Conservation (phyloP, 2,113 vertebrate species). For the Jaculus jaculus region DNA sequence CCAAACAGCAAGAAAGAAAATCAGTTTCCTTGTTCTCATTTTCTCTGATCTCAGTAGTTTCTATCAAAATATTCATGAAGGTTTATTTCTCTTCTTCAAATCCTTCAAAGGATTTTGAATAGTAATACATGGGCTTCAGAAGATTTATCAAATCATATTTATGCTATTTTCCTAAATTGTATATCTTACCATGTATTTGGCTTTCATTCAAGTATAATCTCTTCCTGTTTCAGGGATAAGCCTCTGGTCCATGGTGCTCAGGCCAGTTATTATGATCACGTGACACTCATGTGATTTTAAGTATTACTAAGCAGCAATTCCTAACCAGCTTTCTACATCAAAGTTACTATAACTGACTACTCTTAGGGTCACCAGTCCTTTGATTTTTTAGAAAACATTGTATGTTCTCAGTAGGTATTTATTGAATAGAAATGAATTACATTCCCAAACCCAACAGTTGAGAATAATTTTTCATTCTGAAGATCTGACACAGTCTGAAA, state of each 20-base stretch:
- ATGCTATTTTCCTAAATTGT: neutral
- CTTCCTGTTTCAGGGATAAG: neutral
- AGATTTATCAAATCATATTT: neutral
- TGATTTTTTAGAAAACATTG: neutral
- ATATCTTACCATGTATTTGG: neutral
- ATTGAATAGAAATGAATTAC: neutral
- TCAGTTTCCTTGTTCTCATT: neutral
- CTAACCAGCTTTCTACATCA: neutral
- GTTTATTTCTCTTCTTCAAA: neutral
- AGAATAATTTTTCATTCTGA: slow-evolving; percentile 16
- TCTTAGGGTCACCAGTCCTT: neutral
- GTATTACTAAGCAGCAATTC: neutral
- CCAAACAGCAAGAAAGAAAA: too few relatives aligned
- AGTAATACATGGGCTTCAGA: neutral
- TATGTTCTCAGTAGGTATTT: neutral
- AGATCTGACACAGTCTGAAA: neutral
- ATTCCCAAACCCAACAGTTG: neutral
- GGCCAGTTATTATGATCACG: neutral
- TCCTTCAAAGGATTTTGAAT: neutral
- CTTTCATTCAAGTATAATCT: neutral
- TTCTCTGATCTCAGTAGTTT: neutral
- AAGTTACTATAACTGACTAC: neutral
- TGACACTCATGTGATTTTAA: neutral
- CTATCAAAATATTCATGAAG: neutral
- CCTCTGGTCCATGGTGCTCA: neutral